Evolutionary conservation across 2,113 vertebrate species (phyloP), one percentile per base, ranked within the genome.

Genomic region (Rissa tridactyla): DNA sequence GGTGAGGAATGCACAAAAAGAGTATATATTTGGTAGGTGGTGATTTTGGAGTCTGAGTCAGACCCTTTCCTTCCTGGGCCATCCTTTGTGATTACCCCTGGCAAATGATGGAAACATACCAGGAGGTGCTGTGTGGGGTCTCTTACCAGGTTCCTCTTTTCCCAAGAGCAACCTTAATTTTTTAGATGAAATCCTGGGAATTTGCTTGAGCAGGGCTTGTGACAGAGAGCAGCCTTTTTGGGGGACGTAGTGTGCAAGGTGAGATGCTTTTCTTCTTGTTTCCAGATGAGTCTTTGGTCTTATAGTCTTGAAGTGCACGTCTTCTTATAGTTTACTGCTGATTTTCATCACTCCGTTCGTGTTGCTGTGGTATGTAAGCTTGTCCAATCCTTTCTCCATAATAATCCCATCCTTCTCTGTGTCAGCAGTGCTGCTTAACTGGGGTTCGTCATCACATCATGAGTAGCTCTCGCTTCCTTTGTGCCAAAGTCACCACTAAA

Each of bases 1-100:
- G 80, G 88, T 96, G 92, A 91, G 92, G 79, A 93, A 94, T 87
- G 55, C 77, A 86, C 82, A 65, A 54, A 44, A 47, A 70, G 68
- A 72, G 49, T 58, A 47, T 84, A 8, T 40, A 34, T 88, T 84
- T 80, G 80, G 61, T 84, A 70, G 79, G 73, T 85, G 93, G 16
- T 60, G 61, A 46, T 70, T 61, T 86, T 55, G 77, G 58, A 60
- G 65, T 49, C 34, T 36, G 40, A 47, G 46, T 54, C 70, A 77
- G 92, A 81, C 47, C 15, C 30, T 78, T 80, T 70, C 62, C 62
- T 83, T 73, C 55, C 34, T 46, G 60, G 51, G 60, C 54, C 10
- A 3, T 51, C 49, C 36, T 73, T 69, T 51, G 23, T 44, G 20
- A 18, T 42, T 72, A 51, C 25, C 73, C 25, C 55, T 57, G 54